Base-by-base conservation (phyloP, 1,140 invertebrate genomes). In the Plodia interpunctella region DNA sequence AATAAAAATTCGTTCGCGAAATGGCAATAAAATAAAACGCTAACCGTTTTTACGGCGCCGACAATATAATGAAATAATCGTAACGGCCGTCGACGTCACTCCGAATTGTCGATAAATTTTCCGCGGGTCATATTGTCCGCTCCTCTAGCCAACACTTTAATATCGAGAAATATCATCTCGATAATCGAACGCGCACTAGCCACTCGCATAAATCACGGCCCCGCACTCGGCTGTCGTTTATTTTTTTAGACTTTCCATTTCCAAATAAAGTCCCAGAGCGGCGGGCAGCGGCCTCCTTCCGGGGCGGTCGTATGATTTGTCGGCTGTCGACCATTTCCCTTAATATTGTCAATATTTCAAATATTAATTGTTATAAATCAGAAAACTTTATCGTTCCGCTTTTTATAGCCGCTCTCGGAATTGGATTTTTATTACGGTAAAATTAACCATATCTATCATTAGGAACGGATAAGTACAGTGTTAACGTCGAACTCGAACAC, bases 301-400 rank as follows among this genome's bases (percentile, higher is more conserved):
- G 87, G 87, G 86, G 86, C 81, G 84, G 83, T 85, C 85, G 76
- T 84, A 86, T 87, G 87, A 89, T 89, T 89, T 87, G 87, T 89
- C 77, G 87, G 74, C 86, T 80, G 83, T 78, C 78, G 76, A 71
- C 81, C 83, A 75, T 81, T 88, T 88, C 78, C 84, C 83, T 83
- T 86, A 87, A 89, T 89, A 87, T 80, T 87, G 83, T 87, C 87
- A 84, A 87, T 89, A 89, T 89, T 89, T 87, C 84, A 87, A 88
- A 83, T 83, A 87, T 83, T 89, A 89, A 89, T 89, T 87, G 83
- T 84, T 86, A 87, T 87, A 89, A 87, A 86, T 87, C 84, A 87
- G 72, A 72, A 76, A 86, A 85, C 66, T 85, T 86, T 77, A 68
- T 60, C 66, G 63, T 72, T 62, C 65, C 65, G 58, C 58, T 81